Base-by-base conservation (phyloP, 2,113 vertebrate species). In the Solea solea region DNA sequence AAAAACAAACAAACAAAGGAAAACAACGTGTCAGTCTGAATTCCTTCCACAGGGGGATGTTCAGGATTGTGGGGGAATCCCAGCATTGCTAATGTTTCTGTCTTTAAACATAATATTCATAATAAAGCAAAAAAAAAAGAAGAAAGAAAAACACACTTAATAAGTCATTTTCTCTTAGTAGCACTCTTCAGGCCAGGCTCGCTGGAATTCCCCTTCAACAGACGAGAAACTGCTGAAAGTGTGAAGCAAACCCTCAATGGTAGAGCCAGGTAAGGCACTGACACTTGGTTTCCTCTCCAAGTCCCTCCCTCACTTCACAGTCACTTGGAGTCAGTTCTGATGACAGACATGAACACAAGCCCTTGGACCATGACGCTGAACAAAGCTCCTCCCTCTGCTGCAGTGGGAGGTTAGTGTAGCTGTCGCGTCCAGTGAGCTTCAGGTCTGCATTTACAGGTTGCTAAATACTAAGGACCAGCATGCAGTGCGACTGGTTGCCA, bases 261-360 rank as follows among this genome's bases (percentile, higher is more conserved):
- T 52, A 71, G 58, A 76, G 3, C 66, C 78, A 74, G 53, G 53
- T 25, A 53, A 90, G 90, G 89, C 89, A 91, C 89, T 83, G 64
- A 76, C 63, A 71, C 72, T 48, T 16, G 41, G 48, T 71, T 68
- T 65, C 58, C 81, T 67, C 50, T 42, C 58, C 50, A 46, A 8
- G 58, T 4, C 59, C 80, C 60, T 70, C 25, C 74, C 69, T 69
- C 65, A 66, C 9, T 34, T 34, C 41, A 55, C 46, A 10, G 28
- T 46, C 8, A 40, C 14, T 21, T 10, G 13, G 13, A 46, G 45
- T 66, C 16, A 40, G 25, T 58, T 46, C 56, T 66, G 48, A 55
- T 74, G 58, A 69, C 46, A 44, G 64, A 69, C 11, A 45, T 13
- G 62, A 25, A 48, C 62, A 14, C 28, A 69, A 76, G 73, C 68